Conservation (phyloP, 2,888 invertebrate genomes). For the Dynastes grantii region DNA sequence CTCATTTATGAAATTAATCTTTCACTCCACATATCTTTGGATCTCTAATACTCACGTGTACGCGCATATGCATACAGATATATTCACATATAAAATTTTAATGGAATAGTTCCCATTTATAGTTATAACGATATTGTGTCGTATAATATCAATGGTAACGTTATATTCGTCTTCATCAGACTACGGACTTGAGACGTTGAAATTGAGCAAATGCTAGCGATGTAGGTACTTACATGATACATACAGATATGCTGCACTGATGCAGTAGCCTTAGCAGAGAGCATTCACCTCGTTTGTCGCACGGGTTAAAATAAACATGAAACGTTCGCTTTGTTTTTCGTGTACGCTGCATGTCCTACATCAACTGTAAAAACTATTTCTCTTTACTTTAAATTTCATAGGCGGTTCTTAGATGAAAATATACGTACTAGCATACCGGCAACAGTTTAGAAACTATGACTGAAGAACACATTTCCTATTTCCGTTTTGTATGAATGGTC, state of each 20-base stretch:
- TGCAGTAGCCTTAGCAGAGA: conserved; percentile 31
- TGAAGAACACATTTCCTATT: too few species aligned
- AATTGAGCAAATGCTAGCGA: background rate
- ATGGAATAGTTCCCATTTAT: too few species aligned
- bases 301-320: conserved; percentile 43
- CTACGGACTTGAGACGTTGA: background rate
- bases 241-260: background rate
- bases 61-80: too few species aligned
- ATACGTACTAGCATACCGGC: background rate
- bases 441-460: too few species aligned
- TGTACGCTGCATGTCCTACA: conserved; percentile 30
- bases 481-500: too few species aligned
- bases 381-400: conserved; percentile 6
- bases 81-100: too few species aligned
- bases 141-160: background rate
- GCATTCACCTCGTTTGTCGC: conserved; percentile 46
- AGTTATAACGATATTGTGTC: background rate
- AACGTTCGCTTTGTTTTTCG: conserved; percentile 36
- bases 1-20: too few species aligned
- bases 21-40: too few species aligned
- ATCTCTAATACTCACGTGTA: too few species aligned
- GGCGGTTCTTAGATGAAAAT: background rate
- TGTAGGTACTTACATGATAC: background rate
- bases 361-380: conserved; percentile 9
- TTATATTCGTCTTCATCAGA: background rate